A percentile compares a stretch with the other conserved stretches of the same genome.
These are phyloP conservation scores for Chironomus tentans DNA, from an alignment of 2,888 invertebrate species.

Conservation along the genomic window DNA sequence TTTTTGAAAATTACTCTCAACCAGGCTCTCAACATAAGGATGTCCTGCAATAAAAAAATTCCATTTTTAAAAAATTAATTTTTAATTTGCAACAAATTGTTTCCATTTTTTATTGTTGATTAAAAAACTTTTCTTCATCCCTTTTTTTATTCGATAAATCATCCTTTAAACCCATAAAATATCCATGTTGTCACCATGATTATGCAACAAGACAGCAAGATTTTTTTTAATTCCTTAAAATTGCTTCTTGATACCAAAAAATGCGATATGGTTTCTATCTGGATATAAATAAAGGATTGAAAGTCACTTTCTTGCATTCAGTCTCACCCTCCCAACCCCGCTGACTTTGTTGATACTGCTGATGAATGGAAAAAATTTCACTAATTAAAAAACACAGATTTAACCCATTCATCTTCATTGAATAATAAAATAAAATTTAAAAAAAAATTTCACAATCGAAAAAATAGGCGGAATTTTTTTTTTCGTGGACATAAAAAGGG, in stretches of 20 bases:
- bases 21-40: too few species aligned
- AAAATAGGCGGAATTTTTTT: constrained; percentile 13
- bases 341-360: neutral
- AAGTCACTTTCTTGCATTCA: neutral
- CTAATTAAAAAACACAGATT: constrained; percentile 26
- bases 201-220: neutral
- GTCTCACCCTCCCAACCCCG: neutral
- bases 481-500: neutral
- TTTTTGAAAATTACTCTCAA: too few species aligned
- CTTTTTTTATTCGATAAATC: neutral
- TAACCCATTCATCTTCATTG: constrained; percentile 25
- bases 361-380: neutral
- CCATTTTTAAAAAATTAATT: neutral
- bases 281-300: neutral
- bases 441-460: neutral
- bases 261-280: neutral
- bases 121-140: neutral
- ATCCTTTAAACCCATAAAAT: neutral
- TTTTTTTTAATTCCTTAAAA: neutral
- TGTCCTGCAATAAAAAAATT: too few species aligned
- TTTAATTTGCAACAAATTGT: neutral
- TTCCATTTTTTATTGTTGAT: neutral
- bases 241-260: constrained; percentile 7
- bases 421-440: neutral
- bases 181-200: constrained; percentile 1